phyloP scores from a whole-genome alignment of 2,113 vertebrate species.

The Acanthisitta chloris region DNA sequence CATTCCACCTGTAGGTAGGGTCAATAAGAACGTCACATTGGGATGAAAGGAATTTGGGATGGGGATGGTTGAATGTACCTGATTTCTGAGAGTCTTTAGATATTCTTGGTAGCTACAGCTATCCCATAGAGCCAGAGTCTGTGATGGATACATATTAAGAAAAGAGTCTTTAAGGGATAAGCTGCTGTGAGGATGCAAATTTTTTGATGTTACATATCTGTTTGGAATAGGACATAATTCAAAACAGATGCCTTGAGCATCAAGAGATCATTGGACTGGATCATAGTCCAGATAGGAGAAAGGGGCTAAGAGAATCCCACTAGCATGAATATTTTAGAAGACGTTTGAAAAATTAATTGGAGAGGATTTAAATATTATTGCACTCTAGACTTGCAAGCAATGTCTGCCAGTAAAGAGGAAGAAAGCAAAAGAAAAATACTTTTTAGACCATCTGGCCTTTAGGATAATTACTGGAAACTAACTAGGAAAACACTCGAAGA shows the following conservation, averaged over 20 bases:
- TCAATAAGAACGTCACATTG: neutral
- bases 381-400: neutral
- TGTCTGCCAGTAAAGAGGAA: neutral
- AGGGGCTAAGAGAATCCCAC: neutral
- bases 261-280: neutral
- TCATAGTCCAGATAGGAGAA: neutral
- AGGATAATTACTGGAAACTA: neutral
- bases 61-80: neutral
- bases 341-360: neutral
- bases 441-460: neutral
- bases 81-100: neutral
- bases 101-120: neutral
- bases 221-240: neutral
- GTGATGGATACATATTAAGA: accelerated
- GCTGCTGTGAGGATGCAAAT: neutral
- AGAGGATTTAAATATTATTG: neutral
- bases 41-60: neutral
- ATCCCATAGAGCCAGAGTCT: neutral
- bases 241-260: neutral
- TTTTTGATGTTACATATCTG: neutral
- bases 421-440: neutral
- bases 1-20: neutral
- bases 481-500: neutral
- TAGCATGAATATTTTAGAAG: neutral
- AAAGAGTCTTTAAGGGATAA: neutral